phyloP scores from a whole-genome alignment of 2,113 vertebrate genomes.

The Gallinago media region DNA sequence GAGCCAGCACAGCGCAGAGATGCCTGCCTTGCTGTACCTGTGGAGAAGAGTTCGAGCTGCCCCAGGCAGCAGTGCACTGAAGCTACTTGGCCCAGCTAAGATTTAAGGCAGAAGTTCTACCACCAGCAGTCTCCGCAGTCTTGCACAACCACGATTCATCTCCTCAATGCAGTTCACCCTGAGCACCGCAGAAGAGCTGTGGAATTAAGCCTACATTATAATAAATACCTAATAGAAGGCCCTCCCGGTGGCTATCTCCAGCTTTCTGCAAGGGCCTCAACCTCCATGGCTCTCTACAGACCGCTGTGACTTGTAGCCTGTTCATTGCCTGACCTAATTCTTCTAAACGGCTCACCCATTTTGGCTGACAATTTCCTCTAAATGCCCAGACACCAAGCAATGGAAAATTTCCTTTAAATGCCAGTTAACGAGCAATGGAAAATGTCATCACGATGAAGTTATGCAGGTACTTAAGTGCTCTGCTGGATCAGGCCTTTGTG shows the following conservation, averaged over 20 bases:
- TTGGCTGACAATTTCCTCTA: conserved; percentile 39
- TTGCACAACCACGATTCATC: neutral
- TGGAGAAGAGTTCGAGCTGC: neutral
- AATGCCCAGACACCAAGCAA: conserved; percentile 45
- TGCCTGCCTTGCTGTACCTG: neutral
- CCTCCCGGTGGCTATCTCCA: neutral
- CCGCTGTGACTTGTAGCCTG: neutral
- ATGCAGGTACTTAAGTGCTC: conserved; percentile 32
- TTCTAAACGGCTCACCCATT: conserved; percentile 16
- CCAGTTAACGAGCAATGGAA: conserved; percentile 57
- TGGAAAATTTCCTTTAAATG: conserved; percentile 45
- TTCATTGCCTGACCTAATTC: conserved; percentile 6
- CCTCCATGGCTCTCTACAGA: neutral
- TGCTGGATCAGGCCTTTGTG: conserved; percentile 30
- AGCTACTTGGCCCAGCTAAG: neutral
- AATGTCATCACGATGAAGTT: conserved; percentile 50
- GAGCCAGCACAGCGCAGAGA: neutral
- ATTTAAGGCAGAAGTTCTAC: neutral
- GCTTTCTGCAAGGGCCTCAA: neutral
- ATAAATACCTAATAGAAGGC: neutral
- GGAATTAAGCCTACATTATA: neutral
- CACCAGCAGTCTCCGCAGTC: accelerated
- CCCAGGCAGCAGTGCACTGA: neutral
- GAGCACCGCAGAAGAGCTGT: neutral
- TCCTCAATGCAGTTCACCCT: neutral